phyloP scores from a whole-genome alignment of 2,888 invertebrate genomes.

The Empis livida region DNA sequence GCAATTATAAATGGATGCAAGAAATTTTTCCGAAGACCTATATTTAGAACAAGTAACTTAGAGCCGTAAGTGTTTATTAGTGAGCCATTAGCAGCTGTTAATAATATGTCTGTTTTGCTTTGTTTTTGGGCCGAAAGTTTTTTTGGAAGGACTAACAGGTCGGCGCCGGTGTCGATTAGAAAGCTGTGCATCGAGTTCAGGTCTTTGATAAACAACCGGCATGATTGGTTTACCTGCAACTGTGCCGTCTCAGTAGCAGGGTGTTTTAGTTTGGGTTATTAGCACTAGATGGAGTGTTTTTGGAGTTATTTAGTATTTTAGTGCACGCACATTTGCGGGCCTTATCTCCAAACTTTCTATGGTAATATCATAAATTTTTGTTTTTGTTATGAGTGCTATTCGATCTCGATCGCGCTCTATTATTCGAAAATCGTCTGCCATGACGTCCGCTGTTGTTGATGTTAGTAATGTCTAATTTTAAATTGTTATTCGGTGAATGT shows the following conservation, averaged over 20 bases:
- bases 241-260: too few species aligned
- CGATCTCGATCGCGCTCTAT: neutral
- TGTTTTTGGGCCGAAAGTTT: too few species aligned
- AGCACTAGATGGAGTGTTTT: too few species aligned
- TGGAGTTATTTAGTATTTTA: too few species aligned
- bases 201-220: too few species aligned
- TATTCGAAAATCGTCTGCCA: neutral
- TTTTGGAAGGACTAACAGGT: too few species aligned
- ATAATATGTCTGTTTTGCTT: neutral
- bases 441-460: neutral
- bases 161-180: too few species aligned
- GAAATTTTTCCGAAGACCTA: neutral
- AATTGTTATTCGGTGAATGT: too few species aligned
- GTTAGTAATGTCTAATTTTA: too few species aligned
- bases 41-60: neutral
- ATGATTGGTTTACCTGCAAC: too few species aligned
- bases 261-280: too few species aligned
- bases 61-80: neutral
- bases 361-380: neutral
- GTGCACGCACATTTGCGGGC: neutral
- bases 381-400: neutral
- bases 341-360: conserved; percentile 1
- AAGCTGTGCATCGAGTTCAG: too few species aligned
- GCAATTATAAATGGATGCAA: neutral
- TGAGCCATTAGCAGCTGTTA: neutral